Base-by-base conservation (phyloP, 2,797 vertebrate species). In the Typhlichthys eigenmanni region DNA sequence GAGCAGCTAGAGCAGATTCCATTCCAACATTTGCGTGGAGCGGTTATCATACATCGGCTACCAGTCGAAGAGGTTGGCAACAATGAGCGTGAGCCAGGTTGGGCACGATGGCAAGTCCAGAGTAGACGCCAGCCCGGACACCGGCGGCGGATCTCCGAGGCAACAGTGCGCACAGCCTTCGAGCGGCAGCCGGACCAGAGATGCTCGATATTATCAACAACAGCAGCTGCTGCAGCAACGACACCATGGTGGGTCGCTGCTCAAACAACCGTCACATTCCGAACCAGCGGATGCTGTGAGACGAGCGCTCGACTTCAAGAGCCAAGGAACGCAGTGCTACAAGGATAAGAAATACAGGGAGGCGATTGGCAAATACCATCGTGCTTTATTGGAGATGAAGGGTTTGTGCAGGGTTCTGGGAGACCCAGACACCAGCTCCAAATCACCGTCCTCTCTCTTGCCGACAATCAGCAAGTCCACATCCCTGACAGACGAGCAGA, bases 321-420 rank as follows among this genome's bases (percentile, higher is more conserved):
- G 93, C 87, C 94, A 99, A 84, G 97, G 96, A 56, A 95, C 95
- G 49, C 97, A 98, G 91, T 98, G 97, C 86, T 99, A 98, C 93
- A 96, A 97, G 90, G 97, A 98, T 80, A 98, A 98, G 93, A 99
- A 99, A 91, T 98, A 96, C 93, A 93, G 96, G 50, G 97, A 98
- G 83, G 97, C 97, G 87, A 99, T 99, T 69, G 97, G 97, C 83
- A 98, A 98, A 90, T 98, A 98, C 69, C 97, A 99, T 91, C 94
- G 97, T 71, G 97, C 97, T 59, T 84, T 99, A 85, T 92, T 98
- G 88, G 96, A 98, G 92, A 95, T 99, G 72, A 99, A 98, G 90
- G 96, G 95, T 68, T 88, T 98, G 87, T 94, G 92, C 79, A 86
- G 92, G 82, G 89, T 92, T 69, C 83, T 93, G 66, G 92, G 92